Evolutionary conservation across 2,113 vertebrate genomes (phyloP), one percentile per base, ranked within the genome.

Genomic region (Muntiacus reevesi): DNA sequence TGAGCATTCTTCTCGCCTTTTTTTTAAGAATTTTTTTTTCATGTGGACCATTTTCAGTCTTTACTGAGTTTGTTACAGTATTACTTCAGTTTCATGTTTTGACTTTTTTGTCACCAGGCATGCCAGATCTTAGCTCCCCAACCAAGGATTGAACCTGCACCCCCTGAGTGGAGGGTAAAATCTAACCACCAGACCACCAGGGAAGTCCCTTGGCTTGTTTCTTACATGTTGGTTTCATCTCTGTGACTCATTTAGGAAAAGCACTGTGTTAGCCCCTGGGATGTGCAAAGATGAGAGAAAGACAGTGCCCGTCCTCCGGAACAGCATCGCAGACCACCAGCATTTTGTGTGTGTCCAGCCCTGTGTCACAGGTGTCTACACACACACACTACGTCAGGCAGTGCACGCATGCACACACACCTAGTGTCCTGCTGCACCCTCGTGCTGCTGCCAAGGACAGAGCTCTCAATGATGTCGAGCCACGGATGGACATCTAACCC

Each of bases 121-220:
- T 27, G 23, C 0, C 0, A 12, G 71, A 27, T 27, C 40, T 76
- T 6, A 43, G 71, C 71, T 25, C 12, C 40, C 6, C 71, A 76
- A 14, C 71, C 71, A 43, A 23, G 7, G 71, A 76, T 1, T 43
- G 71, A 43, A 76, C 12, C 71, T 27, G 10, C 36, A 76, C 12
- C 23, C 23, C 71, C 71, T 43, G 71, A 43, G 21, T 76, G 40
- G 23, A 43, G 3, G 40, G 71, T 27, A 43, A 76, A 76, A 7
- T 76, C 40, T 76, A 76, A 43, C 71, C 40, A 27, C 40, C 13
- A 40, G 13, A 15, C 40, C 40, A 76, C 71, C 40, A 43, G 71
- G 6, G 40, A 76, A 76, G 23, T 43, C 71, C 23, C 40, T 76
- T 27, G 23, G 3, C 27, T 36, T 94, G 7, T 71, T 83, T 76